These are phyloP conservation scores for Polymixis flavicincta DNA, from an alignment of 2,888 invertebrate species.

Conservation along the genomic window DNA sequence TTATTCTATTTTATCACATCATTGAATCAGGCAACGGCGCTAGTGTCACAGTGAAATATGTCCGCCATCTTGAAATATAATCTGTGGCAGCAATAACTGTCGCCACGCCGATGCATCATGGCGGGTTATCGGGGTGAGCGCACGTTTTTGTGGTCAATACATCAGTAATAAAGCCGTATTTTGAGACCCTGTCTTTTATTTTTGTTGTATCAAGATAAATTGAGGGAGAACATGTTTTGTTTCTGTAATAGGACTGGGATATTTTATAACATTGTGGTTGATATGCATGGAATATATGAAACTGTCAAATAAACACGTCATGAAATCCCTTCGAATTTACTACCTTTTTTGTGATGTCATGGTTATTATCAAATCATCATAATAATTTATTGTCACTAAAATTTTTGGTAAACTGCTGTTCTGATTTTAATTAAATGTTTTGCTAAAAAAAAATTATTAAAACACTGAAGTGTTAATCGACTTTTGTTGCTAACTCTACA, in stretches of 20 bases:
- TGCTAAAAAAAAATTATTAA: background rate
- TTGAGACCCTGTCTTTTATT: conserved; percentile 40
- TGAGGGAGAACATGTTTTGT: conserved; percentile 12
- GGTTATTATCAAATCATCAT: background rate
- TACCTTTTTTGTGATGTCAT: background rate
- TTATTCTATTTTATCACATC: background rate
- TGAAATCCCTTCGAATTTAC: background rate
- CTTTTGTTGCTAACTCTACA: background rate
- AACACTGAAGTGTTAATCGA: background rate
- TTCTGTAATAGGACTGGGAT: background rate
- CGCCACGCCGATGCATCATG: conserved; percentile 68
- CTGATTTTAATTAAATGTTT: no score
- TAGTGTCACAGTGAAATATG: conserved; percentile 60
- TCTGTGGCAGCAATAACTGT: conserved; percentile 75
- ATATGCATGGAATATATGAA: background rate
- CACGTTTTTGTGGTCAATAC: conserved; percentile 61
- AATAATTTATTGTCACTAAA: background rate
- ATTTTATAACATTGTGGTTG: conserved; percentile 5
- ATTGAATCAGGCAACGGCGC: conserved; percentile 33
- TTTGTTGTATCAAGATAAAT: conserved; percentile 47
- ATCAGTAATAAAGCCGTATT: conserved; percentile 51
- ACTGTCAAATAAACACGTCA: background rate
- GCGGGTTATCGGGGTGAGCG: conserved; percentile 41
- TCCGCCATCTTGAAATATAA: conserved; percentile 76
- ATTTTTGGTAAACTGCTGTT: background rate